phyloP scores from a whole-genome alignment of 2,888 invertebrate genomes.

The Copidosoma aretas region DNA sequence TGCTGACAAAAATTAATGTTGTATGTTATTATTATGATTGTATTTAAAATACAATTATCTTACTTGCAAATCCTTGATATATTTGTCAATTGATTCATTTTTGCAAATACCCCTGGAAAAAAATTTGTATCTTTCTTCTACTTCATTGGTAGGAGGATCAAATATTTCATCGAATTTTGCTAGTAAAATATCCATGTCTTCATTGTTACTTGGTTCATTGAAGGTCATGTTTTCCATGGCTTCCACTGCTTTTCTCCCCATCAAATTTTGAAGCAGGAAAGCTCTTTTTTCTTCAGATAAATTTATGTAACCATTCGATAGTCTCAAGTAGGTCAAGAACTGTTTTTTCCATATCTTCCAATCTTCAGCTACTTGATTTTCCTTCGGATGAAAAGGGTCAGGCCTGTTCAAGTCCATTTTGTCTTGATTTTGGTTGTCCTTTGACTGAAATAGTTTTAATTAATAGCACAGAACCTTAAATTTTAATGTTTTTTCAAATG shows the following conservation, averaged over 20 bases:
- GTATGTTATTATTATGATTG: too few species aligned
- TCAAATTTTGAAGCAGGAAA: conserved; percentile 40
- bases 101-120: conserved; percentile 32
- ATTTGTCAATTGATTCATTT: conserved; percentile 36
- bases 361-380: conserved; percentile 36
- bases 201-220: conserved; percentile 19
- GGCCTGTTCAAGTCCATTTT: conserved; percentile 20
- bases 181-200: conserved; percentile 43
- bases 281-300: conserved; percentile 37
- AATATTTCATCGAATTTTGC: conserved; percentile 42
- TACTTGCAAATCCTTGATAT: conserved; percentile 42
- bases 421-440: neutral
- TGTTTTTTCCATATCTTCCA: conserved; percentile 46
- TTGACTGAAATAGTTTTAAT: too few species aligned
- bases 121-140: conserved; percentile 42
- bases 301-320: conserved; percentile 30
- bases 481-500: too few species aligned
- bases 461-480: too few species aligned
- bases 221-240: conserved; percentile 36
- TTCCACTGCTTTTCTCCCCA: conserved; percentile 43
- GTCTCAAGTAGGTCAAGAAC: conserved; percentile 43
- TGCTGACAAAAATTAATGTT: too few species aligned
- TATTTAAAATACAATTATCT: conserved; percentile 8
- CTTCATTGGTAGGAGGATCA: conserved; percentile 40
- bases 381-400: conserved; percentile 11